These are phyloP conservation scores for Podarcis cretensis DNA, from an alignment of 2,113 vertebrate genomes.

Conservation along the genomic window DNA sequence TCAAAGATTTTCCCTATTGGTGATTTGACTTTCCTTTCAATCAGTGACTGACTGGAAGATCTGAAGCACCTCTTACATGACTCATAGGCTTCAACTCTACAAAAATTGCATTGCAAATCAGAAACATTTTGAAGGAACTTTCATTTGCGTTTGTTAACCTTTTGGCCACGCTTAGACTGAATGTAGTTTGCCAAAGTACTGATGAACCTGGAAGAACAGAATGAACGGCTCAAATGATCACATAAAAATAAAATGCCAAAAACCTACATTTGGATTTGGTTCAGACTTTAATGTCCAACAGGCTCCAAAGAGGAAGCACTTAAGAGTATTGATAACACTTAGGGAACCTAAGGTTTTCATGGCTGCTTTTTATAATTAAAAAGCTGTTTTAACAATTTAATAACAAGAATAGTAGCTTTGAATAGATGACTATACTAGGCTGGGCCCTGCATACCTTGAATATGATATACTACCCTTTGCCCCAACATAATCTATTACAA, in stretches of 20 bases:
- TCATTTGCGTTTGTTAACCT: slow-evolving; percentile 4
- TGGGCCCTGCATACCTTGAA: neutral
- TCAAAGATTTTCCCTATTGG: neutral
- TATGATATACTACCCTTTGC: neutral
- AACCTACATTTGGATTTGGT: neutral
- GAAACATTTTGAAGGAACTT: neutral
- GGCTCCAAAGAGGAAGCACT: neutral
- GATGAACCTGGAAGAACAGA: slow-evolving; percentile 7
- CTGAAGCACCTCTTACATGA: neutral
- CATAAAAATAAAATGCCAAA: slow-evolving; percentile 3
- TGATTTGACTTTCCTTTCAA: neutral
- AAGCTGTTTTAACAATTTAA: neutral
- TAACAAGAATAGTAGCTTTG: neutral
- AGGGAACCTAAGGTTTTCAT: neutral
- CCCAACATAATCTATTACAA: neutral
- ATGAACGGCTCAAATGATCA: neutral
- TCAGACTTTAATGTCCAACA: neutral
- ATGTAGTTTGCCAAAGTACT: slow-evolving; percentile 4
- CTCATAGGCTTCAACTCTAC: neutral
- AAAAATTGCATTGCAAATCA: neutral
- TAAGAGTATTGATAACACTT: neutral
- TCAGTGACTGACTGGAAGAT: neutral
- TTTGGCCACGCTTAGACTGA: neutral
- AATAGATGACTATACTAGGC: neutral
- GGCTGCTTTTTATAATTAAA: neutral